A percentile compares a stretch with the other conserved stretches of the same genome.
Conservation (phyloP, 2,113 vertebrate genomes). For the Melanocharis versteri region DNA sequence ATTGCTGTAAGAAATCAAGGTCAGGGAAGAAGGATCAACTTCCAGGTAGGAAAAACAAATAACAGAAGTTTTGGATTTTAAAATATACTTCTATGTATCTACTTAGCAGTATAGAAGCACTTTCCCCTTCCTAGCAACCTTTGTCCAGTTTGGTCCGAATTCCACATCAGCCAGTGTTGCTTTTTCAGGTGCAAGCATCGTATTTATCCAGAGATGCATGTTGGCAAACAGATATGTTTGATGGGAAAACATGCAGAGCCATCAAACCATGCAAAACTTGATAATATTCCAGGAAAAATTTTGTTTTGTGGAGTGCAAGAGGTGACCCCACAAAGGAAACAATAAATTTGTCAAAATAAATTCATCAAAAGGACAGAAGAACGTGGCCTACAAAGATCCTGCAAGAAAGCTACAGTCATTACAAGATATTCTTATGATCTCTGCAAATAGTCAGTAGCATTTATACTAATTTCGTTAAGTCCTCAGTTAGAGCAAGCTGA, state of each 20-base stretch:
- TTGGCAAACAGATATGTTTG: background rate
- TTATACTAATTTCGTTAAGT: background rate
- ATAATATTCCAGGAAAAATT: background rate
- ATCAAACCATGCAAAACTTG: background rate
- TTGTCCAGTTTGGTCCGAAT: background rate
- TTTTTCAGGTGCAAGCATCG: constrained; percentile 7
- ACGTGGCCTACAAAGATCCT: background rate
- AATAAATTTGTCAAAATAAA: background rate
- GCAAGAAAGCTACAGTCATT: background rate
- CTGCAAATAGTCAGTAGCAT: background rate
- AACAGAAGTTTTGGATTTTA: background rate
- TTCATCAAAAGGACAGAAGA: background rate
- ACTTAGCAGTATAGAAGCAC: background rate
- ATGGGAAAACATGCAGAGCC: background rate
- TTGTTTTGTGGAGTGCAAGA: background rate
- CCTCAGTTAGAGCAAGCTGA: background rate
- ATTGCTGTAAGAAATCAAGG: background rate
- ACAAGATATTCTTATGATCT: background rate
- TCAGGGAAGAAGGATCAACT: background rate
- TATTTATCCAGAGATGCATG: background rate
- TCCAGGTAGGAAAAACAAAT: background rate
- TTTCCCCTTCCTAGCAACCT: background rate
- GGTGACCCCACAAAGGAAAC: background rate
- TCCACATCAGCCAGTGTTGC: background rate
- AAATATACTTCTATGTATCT: background rate